These are phyloP conservation scores for Polydrusus pterygomalis DNA, from an alignment of 2,888 invertebrate genomes.

Conservation along the genomic window DNA sequence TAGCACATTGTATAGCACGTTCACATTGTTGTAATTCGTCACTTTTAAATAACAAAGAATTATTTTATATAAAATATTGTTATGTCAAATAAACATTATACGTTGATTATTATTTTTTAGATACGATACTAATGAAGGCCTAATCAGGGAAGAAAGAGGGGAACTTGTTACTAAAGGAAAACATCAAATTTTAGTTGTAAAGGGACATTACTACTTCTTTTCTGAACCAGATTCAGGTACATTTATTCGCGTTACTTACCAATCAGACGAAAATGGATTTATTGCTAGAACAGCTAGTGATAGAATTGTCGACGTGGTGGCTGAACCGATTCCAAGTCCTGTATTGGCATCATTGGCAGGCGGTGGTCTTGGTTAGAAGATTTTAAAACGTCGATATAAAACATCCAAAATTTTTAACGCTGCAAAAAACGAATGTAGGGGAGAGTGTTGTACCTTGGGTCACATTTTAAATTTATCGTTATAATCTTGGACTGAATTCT, in stretches of 20 bases:
- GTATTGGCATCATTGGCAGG: conserved; percentile 66
- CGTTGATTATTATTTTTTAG: background rate
- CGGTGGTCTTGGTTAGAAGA: conserved; percentile 59
- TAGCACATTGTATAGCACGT: too few species aligned
- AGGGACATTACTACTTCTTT: background rate
- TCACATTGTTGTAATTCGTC: too few species aligned
- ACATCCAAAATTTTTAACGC: too few species aligned
- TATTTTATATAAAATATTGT: too few species aligned
- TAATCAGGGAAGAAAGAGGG: conserved; percentile 17
- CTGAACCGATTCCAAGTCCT: conserved; percentile 34
- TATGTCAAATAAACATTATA: too few species aligned
- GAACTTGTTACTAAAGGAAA: conserved; percentile 3
- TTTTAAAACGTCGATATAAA: too few species aligned
- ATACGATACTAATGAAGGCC: background rate
- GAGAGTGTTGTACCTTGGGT: too few species aligned
- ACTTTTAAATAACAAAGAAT: too few species aligned
- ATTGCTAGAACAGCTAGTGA: background rate
- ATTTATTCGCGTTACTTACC: conserved; percentile 73
- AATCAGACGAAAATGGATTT: conserved; percentile 75
- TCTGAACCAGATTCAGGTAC: conserved; percentile 72
- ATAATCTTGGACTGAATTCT: too few species aligned
- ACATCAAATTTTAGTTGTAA: background rate
- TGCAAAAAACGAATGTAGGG: too few species aligned
- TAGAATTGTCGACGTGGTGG: too few species aligned
- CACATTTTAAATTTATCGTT: too few species aligned